Percentiles rank a stretch among this genome's conserved stretches.
Evolutionary conservation across 2,113 vertebrate genomes (phyloP).

Genomic region (Scartelaos histophorus): DNA sequence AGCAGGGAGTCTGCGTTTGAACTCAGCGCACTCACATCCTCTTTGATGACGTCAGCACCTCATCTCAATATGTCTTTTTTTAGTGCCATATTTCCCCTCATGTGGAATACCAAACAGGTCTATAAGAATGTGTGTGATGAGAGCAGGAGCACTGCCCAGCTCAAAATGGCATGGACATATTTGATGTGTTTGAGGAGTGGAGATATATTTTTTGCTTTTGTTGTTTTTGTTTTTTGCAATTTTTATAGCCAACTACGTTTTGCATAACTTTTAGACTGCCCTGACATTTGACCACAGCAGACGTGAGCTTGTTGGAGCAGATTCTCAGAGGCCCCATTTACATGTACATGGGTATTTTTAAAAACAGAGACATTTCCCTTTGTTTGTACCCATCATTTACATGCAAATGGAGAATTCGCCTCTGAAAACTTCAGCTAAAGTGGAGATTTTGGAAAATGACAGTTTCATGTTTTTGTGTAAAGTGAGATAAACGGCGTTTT

Average conservation of each 20-base stretch:
- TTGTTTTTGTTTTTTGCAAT: not conserved
- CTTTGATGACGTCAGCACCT: slow-evolving; percentile 1
- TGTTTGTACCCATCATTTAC: too few species aligned
- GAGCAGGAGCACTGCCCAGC: not conserved
- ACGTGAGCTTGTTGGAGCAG: not conserved
- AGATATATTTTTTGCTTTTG: not conserved
- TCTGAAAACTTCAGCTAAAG: too few species aligned
- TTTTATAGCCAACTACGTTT: not conserved
- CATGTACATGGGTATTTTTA: too few species aligned
- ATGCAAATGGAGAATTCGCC: too few species aligned
- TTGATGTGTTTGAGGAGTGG: not conserved
- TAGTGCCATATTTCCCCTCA: not conserved
- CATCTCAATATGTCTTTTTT: not conserved
- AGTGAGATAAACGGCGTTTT: too few species aligned
- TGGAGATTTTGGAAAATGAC: too few species aligned
- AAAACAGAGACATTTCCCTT: too few species aligned
- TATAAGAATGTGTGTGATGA: not conserved
- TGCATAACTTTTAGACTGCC: not conserved
- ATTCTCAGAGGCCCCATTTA: too few species aligned
- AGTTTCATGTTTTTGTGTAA: too few species aligned
- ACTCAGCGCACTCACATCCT: not conserved
- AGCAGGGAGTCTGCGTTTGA: not conserved
- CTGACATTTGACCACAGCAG: not conserved
- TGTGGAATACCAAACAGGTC: not conserved
- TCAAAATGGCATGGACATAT: not conserved